Percentiles rank a stretch among this genome's conserved stretches.
These are phyloP conservation scores for Polyergus mexicanus DNA, from an alignment of 1,140 invertebrate species.

Conservation along the genomic window DNA sequence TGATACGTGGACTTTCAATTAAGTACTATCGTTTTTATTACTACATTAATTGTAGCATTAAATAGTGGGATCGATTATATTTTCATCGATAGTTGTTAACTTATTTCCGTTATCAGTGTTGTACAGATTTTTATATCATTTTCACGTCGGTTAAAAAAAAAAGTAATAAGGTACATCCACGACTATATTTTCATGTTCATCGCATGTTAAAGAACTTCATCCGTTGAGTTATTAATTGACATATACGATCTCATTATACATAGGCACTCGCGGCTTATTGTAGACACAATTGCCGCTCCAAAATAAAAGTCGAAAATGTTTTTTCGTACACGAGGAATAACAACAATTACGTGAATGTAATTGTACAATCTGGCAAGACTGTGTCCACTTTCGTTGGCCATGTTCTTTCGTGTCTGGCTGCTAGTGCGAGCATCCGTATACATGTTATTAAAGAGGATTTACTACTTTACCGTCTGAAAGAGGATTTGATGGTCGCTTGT, in stretches of 20 bases:
- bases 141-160: neutral
- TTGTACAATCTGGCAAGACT: conserved; percentile 32
- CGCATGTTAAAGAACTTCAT: neutral
- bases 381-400: conserved; percentile 21
- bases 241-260: neutral
- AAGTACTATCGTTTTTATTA: neutral
- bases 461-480: conserved; percentile 55
- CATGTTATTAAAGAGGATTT: conserved; percentile 67
- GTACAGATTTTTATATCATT: neutral
- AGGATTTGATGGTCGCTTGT: conserved; percentile 61
- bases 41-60: neutral
- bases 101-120: neutral
- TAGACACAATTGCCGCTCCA: neutral
- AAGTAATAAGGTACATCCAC: neutral
- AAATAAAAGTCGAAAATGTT: conserved; percentile 8
- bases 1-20: neutral
- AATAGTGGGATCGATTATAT: neutral
- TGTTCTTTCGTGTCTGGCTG: conserved; percentile 3
- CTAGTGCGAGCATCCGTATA: neutral
- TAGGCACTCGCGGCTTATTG: neutral
- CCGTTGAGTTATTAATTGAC: conserved; percentile 5
- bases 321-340: neutral
- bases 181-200: neutral
- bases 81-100: neutral
- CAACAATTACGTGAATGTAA: conserved; percentile 27